Evolutionary conservation across 2,888 invertebrate species (phyloP).

Genomic region (Danaus chrysippus): DNA sequence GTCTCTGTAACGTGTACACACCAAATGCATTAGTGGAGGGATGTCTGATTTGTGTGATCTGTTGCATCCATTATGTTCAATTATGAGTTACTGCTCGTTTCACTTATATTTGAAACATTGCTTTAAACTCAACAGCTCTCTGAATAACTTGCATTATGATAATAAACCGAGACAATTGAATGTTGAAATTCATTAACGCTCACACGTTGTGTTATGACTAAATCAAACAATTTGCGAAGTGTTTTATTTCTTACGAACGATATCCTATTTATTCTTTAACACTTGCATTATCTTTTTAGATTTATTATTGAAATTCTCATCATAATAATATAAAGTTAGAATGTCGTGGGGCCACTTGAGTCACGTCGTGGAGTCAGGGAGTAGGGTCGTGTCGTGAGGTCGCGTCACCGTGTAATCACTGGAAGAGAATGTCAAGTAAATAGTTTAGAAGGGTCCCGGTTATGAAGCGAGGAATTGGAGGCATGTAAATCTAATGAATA

Average conservation of each 20-base stretch:
- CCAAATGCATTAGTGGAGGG: not conserved
- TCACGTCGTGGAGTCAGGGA: not conserved
- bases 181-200: too few relatives aligned
- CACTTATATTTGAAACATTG: not conserved
- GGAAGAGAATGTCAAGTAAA: constrained; percentile 16
- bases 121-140: not conserved
- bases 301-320: too few relatives aligned
- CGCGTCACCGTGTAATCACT: constrained; percentile 16
- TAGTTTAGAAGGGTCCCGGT: constrained; percentile 18
- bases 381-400: not conserved
- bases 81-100: not conserved
- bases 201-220: too few relatives aligned
- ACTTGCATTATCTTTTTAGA: too few relatives aligned
- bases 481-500: constrained; percentile 26
- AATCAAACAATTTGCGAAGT: too few relatives aligned
- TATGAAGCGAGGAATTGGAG: constrained; percentile 18
- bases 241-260: too few relatives aligned
- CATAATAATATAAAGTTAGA: too few relatives aligned
- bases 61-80: not conserved
- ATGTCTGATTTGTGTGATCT: not conserved
- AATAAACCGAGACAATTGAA: too few relatives aligned
- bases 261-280: too few relatives aligned
- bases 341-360: constrained; percentile 8
- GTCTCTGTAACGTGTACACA: not conserved
- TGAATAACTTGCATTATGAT: too few relatives aligned